Evolutionary conservation across 2,888 invertebrate genomes (phyloP), one percentile per base, ranked within the genome.

Genomic region (Belgica antarctica): DNA sequence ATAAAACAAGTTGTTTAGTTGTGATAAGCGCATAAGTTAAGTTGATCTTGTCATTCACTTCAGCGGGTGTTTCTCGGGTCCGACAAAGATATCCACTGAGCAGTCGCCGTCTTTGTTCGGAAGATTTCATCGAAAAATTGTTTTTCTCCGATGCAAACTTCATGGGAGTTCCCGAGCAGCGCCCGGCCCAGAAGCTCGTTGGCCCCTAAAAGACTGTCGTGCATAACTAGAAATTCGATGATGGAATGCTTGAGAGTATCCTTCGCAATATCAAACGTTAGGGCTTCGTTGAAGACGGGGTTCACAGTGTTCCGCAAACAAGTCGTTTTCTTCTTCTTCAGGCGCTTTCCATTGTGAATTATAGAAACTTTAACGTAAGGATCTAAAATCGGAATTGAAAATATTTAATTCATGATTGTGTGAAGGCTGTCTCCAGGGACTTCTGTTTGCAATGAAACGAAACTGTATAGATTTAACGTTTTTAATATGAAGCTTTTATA

Each of bases 301-400:
- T 87, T 89, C 0, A 95, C 82, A 0, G 92, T 94, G 74, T 90
- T 90, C 77, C 90, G 88, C 78, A 92, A 90, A 1, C 95, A 94
- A 0, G 91, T 89, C 0, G 96, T 95, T 79, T 95, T 95, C 80
- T 93, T 91, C 82, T 95, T 95, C 81, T 94, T 94, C 75, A 96
- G 89, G 71, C 94, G 84, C 77, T 93, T 92, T 1, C 91, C 91
- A 78, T 92, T 89, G 76, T 91, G 91, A 74, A 94, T 85, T 71
- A 96, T 83, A 75, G 92, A 90, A 25, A 95, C 90, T 82, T 96
- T 96, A 70, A 96, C 94, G 79, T 95, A 96, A 0, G 96, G 96
- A 85, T 96, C 96, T 89, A 70, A 71, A 71, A n/a, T n/a, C n/a
- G n/a, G n/a, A n/a, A n/a, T n/a, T n/a, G n/a, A n/a, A n/a, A n/a